phyloP scores from a whole-genome alignment of 2,113 vertebrate species.

The Ammodytes dubius region DNA sequence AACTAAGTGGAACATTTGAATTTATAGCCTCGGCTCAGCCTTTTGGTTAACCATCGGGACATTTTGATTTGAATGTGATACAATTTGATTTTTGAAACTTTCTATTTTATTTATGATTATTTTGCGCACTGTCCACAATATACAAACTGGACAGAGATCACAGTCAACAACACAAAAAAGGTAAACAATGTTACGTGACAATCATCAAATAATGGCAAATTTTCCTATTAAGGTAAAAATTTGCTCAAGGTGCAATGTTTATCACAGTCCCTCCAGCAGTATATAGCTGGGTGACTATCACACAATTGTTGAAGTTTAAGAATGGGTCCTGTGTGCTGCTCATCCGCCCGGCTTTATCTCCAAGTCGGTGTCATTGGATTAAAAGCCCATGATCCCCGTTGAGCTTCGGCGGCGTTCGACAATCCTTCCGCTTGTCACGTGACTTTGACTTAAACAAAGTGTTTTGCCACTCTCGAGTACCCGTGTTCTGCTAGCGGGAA shows the following conservation, averaged over 20 bases:
- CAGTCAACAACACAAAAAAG: too few species aligned
- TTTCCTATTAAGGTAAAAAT: too few species aligned
- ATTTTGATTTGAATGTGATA: slow-evolving; percentile 16
- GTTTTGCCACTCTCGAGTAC: slow-evolving; percentile 18
- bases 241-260: too few species aligned
- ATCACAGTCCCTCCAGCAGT: too few species aligned
- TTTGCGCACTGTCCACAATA: too few species aligned
- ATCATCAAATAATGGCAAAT: too few species aligned
- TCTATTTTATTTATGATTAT: too few species aligned
- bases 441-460: slow-evolving; percentile 31
- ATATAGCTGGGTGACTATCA: too few species aligned
- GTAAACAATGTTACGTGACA: too few species aligned
- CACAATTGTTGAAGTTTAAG: neutral
- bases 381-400: slow-evolving; percentile 68
- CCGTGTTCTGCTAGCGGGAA: slow-evolving; percentile 4
- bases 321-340: slow-evolving; percentile 18
- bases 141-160: too few species aligned
- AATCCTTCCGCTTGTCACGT: slow-evolving; percentile 52
- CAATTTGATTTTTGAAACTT: neutral
- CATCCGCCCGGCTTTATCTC: slow-evolving; percentile 50
- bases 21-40: neutral
- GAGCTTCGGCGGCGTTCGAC: slow-evolving; percentile 54
- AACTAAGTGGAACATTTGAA: neutral
- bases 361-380: slow-evolving; percentile 74
- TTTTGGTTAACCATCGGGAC: neutral